These are phyloP conservation scores for Iselma pallidipennis DNA, from an alignment of 2,888 invertebrate genomes.

Conservation along the genomic window DNA sequence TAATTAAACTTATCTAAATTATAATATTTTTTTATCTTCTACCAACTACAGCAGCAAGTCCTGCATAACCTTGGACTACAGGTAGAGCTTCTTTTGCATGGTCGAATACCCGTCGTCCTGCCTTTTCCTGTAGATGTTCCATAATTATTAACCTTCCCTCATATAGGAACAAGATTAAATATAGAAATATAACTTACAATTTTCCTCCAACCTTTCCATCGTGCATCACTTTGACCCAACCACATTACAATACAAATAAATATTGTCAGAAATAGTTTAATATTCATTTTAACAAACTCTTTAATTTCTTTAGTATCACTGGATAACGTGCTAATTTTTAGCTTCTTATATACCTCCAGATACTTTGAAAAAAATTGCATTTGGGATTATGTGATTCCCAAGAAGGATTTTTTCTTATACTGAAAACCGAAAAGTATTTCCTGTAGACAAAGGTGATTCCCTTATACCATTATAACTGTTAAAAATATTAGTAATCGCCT, in stretches of 20 bases:
- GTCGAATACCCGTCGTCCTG: constrained; percentile 29
- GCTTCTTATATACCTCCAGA: no score
- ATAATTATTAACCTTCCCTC: no score
- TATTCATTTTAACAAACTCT: constrained; percentile 8
- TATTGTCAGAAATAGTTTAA: not conserved
- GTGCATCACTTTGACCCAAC: constrained; percentile 30
- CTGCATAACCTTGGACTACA: constrained; percentile 32
- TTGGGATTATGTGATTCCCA: no score
- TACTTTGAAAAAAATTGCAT: no score
- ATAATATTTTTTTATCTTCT: not conserved
- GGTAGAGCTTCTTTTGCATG: constrained; percentile 34
- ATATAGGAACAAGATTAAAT: no score
- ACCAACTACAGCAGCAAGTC: constrained; percentile 6
- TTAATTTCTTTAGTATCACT: not conserved
- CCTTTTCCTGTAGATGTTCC: constrained; percentile 27
- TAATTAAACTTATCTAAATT: no score
- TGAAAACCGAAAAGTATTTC: no score
- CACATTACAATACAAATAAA: not conserved
- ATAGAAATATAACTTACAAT: constrained; percentile 36
- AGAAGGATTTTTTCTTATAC: no score
- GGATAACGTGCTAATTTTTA: no score
- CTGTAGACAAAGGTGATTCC: no score
- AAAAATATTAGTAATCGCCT: no score
- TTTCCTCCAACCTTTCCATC: constrained; percentile 41
- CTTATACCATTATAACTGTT: no score